phyloP scores from a whole-genome alignment of 2,888 invertebrate genomes.

The Dusona sp. region DNA sequence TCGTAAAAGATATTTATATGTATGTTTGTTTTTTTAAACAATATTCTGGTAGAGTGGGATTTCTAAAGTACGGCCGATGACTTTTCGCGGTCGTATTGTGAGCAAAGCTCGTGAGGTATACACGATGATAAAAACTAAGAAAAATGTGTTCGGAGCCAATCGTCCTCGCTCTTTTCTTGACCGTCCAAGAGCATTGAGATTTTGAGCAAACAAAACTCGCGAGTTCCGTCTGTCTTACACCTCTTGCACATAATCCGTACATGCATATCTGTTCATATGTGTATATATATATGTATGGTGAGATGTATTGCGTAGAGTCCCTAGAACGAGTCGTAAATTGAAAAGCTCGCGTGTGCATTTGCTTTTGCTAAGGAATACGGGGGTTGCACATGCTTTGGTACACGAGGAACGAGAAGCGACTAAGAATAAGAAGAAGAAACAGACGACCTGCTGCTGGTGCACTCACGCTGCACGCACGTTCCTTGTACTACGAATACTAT shows the following conservation, averaged over 20 bases:
- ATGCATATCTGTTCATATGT: background rate
- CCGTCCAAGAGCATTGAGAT: conserved; percentile 75
- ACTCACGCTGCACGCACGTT: conserved; percentile 64
- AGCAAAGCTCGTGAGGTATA: conserved; percentile 23
- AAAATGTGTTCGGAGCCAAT: conserved; percentile 37
- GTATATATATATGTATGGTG: conserved; percentile 12
- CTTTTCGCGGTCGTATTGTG: conserved; percentile 69
- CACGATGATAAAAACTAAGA: background rate
- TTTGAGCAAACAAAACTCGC: conserved; percentile 79
- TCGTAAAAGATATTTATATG: background rate
- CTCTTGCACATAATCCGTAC: conserved; percentile 45
- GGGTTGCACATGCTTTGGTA: conserved; percentile 52
- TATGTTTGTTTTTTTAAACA: background rate
- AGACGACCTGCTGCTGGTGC: conserved; percentile 64
- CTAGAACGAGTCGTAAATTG: conserved; percentile 71
- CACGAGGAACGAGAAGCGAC: conserved; percentile 34
- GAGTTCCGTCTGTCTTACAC: conserved; percentile 53
- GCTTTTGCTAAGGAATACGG: conserved; percentile 58
- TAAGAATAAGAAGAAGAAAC: conserved; percentile 57
- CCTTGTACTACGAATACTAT: conserved; percentile 62
- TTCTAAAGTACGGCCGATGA: conserved; percentile 77
- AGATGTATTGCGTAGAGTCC: conserved; percentile 50
- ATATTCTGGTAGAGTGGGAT: conserved; percentile 15
- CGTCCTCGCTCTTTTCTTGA: conserved; percentile 46
- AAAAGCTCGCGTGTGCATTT: conserved; percentile 72